Evolutionary conservation across 2,113 vertebrate genomes (phyloP).

Genomic region (Xiphophorus hellerii): DNA sequence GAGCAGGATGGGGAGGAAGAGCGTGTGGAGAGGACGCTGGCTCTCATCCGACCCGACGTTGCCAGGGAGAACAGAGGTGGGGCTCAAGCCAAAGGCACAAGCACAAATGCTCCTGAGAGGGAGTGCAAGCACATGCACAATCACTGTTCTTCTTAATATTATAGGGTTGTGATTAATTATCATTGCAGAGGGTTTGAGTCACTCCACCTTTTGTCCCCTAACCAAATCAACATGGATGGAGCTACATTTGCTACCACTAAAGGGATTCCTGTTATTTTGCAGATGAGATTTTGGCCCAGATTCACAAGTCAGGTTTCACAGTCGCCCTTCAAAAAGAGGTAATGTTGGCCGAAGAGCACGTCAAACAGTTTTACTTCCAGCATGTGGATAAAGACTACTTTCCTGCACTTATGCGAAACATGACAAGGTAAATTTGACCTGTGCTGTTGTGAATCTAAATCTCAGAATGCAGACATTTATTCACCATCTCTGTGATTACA

Average conservation of each 20-base stretch:
- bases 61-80: conserved; percentile 80
- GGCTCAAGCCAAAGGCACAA: conserved; percentile 67
- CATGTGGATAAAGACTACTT: conserved; percentile 74
- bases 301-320: conserved; percentile 77
- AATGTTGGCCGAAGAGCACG: conserved; percentile 77
- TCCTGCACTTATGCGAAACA: conserved; percentile 67
- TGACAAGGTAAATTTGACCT: conserved; percentile 72
- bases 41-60: conserved; percentile 78
- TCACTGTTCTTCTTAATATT: conserved; percentile 7
- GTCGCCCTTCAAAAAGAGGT: conserved; percentile 79
- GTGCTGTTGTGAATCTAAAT: neutral
- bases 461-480: neutral
- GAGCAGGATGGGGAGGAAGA: conserved; percentile 69
- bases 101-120: conserved; percentile 17
- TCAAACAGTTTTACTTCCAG: conserved; percentile 79
- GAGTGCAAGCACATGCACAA: conserved; percentile 18
- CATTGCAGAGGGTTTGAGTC: conserved; percentile 9
- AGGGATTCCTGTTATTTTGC: conserved; percentile 17
- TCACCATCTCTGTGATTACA: conserved; percentile 45
- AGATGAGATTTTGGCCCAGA: conserved; percentile 79
- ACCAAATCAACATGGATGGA: neutral
- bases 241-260: neutral
- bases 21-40: conserved; percentile 80
- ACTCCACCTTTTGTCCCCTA: neutral
- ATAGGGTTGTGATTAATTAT: conserved; percentile 3